phyloP scores from a whole-genome alignment of 2,888 invertebrate species.

The Drosophila meridionalis region DNA sequence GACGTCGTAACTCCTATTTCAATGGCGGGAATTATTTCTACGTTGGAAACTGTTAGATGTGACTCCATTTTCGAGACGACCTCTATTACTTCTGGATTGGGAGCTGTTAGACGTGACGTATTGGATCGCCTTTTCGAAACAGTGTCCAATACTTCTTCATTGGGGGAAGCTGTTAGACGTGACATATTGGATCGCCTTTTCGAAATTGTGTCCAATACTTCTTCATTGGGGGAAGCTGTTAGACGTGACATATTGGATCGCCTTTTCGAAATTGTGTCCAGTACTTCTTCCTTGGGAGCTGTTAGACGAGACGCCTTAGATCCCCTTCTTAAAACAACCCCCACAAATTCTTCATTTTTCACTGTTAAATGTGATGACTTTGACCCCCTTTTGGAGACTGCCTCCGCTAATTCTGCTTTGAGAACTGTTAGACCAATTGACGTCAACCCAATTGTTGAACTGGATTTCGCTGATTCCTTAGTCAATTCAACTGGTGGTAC shows the following conservation, averaged over 20 bases:
- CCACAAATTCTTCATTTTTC: neutral
- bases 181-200: neutral
- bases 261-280: neutral
- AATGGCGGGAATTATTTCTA: no score
- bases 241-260: neutral
- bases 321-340: neutral
- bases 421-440: no score
- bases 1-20: no score
- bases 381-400: neutral
- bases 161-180: neutral
- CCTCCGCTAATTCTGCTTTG: neutral
- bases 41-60: no score
- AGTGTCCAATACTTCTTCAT: neutral
- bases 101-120: neutral
- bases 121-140: neutral
- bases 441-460: neutral
- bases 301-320: neutral
- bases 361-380: neutral
- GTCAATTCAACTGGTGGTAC: neutral
- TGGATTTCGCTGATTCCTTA: neutral
- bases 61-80: neutral
- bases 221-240: no score
- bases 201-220: neutral
- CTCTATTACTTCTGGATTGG: neutral
- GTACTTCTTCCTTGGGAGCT: no score